A percentile compares a stretch with the other conserved stretches of the same genome.
Evolutionary conservation across 2,113 vertebrate genomes (phyloP).

Genomic region (Nibea albiflora): DNA sequence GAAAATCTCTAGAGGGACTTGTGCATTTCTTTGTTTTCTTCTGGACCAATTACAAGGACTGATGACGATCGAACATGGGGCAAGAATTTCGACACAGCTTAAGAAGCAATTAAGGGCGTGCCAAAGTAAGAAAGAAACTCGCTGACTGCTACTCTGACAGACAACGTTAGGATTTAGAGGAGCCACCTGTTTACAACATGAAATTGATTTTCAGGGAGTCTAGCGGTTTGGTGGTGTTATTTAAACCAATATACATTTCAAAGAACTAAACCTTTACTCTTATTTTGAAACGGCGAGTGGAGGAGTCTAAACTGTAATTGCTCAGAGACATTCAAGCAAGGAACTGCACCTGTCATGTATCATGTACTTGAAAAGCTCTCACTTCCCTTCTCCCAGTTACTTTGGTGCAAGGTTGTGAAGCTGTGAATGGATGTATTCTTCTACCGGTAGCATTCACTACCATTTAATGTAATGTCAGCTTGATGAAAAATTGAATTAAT

Average conservation of each 20-base stretch:
- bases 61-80: slow-evolving; percentile 49
- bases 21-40: slow-evolving; percentile 67
- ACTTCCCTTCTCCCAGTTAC: slow-evolving; percentile 3
- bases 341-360: slow-evolving; percentile 32
- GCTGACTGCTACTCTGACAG: not conserved
- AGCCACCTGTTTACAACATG: slow-evolving; percentile 34
- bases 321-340: slow-evolving; percentile 19
- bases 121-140: slow-evolving; percentile 24
- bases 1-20: slow-evolving; percentile 34
- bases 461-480: slow-evolving; percentile 5
- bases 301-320: slow-evolving; percentile 23
- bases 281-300: slow-evolving; percentile 26
- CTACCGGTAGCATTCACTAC: not conserved
- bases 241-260: slow-evolving; percentile 51
- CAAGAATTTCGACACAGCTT: slow-evolving; percentile 54
- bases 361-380: slow-evolving; percentile 22
- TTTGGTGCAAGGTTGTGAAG: slow-evolving; percentile 6
- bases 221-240: slow-evolving; percentile 35
- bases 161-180: slow-evolving; percentile 18
- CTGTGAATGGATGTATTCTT: slow-evolving; percentile 11
- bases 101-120: slow-evolving; percentile 64
- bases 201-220: slow-evolving; percentile 47
- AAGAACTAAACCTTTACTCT: slow-evolving; percentile 44
- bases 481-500: slow-evolving; percentile 3
- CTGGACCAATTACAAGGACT: slow-evolving; percentile 62